Percentiles rank a stretch among this genome's conserved stretches.
These are phyloP conservation scores for Sebastes goodei DNA, from an alignment of 2,797 vertebrate genomes.

Conservation along the genomic window DNA sequence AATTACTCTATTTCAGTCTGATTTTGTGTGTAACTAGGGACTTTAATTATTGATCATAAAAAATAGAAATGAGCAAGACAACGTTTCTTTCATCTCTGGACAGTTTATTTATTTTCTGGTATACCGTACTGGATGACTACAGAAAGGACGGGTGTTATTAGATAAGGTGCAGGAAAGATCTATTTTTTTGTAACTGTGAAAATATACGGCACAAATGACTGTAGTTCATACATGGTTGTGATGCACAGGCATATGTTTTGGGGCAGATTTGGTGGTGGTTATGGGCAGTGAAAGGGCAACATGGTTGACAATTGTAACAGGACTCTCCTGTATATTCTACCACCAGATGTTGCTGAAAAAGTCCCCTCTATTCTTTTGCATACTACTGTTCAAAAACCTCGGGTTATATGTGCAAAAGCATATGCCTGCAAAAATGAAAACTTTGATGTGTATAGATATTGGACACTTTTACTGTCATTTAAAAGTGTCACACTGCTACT, in stretches of 20 bases:
- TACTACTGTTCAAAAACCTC: neutral
- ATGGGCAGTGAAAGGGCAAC: too few species aligned
- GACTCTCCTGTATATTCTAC: too few species aligned
- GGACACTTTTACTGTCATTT: neutral
- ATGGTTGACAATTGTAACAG: too few species aligned
- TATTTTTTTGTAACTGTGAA: neutral
- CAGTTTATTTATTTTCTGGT: constrained; percentile 30
- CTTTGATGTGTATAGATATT: neutral
- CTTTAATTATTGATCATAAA: neutral
- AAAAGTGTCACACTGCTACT: neutral
- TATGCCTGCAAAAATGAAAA: neutral
- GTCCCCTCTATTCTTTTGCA: neutral
- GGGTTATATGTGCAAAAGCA: fast-evolving
- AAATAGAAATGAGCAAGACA: neutral
- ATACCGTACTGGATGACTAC: neutral
- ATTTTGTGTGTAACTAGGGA: neutral
- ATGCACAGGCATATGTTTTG: too few species aligned
- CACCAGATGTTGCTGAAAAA: neutral
- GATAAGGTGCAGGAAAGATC: neutral
- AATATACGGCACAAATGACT: too few species aligned
- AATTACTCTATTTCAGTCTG: neutral
- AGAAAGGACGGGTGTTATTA: neutral
- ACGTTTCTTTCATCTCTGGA: neutral
- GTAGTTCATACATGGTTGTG: too few species aligned
- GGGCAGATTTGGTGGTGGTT: too few species aligned